Evolutionary conservation across 2,888 invertebrate genomes (phyloP), one percentile per base, ranked within the genome.

Genomic region (Nomada flava): DNA sequence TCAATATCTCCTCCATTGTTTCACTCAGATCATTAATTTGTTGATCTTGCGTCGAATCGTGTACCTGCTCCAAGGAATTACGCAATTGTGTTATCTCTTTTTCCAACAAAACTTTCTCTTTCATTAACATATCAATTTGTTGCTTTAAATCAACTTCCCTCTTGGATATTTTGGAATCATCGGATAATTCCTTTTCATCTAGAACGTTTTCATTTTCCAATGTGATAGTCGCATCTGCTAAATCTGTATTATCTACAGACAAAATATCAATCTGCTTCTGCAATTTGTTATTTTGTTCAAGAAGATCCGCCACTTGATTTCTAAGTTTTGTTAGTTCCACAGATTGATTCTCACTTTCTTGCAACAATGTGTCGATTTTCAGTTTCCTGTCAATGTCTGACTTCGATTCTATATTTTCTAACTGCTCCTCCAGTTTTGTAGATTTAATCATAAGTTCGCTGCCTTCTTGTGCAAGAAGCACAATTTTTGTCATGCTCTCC

Each of bases 381-480:
- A 42, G n/a, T 60, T 82, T 76, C n/a, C 81, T 36, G 10, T 76
- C 64, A 7, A 26, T 13, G 2, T 57, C 53, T 15, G 64, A 50
- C n/a, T 63, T 77, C 11, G 57, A 75, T 53, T 79, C 63, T 11
- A 89, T 57, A 68, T 88, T 69, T 23, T 82, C 85, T 7, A 92
- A 79, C 60, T 90, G 90, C 23, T 92, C 92, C 67, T 93, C 92
- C 2, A 93, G 80, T 75, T 92, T 92, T 2, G 89, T 90, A 9
- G 92, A 77, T 75, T 91, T 92, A 10, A 90, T 90, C 1, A 91
- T 90, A n/a, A 92, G 88, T 11, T 93, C 93, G 42, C 86, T 88
- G 70, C 92, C 93, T 63, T 93, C 93, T 26, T 89, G 88, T 0
- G 90, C 91, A 4, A 93, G 84, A 4, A 90, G 53, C 57, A 92